Base-by-base conservation (phyloP, 2,113 vertebrate species). In the Microtus montanus region DNA sequence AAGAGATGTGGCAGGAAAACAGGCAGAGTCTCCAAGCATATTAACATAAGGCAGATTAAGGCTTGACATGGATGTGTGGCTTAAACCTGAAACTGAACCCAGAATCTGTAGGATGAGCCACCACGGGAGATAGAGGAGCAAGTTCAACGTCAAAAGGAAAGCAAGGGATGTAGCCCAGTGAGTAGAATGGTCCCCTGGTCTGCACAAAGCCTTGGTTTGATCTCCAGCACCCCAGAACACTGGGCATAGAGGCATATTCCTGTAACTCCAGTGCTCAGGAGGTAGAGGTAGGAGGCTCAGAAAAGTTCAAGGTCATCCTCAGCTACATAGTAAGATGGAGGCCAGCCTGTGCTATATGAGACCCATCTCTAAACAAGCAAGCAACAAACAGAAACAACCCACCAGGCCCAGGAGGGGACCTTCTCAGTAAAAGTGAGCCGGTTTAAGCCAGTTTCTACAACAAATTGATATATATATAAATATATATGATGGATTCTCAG, bases 381-480 rank as follows among this genome's bases (percentile, higher is more conserved):
- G 24, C 3, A 33, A 70, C 8, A 74, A 58, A 68, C 58, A 68
- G 52, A 66, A 82, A 64, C 22, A 93, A 3, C 68, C 77, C 20
- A 26, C 47, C 68, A 74, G 64, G 74, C 38, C 17, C 41, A 75
- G 41, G 84, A 89, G 28, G 22, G 7, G 12, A 20, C 41, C n/a
- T 28, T 35, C 2, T 33, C 38, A 84, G 26, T 22, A 28, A 83
- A 84, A 83, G 79, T 4, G 2, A 68, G 10, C 41, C 28, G 20
- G 61, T 85, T 66, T 14, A 47, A 73, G 24, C 38, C 74, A 52
- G 44, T 85, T 96, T 87, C 86, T 90, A 15, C 58, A 89, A 92
- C 20, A 90, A 71, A 91, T 22, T 33, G 28, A 3, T 78, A 38
- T n/a, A 49, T 49, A 49, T n/a, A n/a, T n/a, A n/a, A n/a, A n/a